Conservation (phyloP, 2,888 invertebrate genomes). For the Chydorus sphaericus region DNA sequence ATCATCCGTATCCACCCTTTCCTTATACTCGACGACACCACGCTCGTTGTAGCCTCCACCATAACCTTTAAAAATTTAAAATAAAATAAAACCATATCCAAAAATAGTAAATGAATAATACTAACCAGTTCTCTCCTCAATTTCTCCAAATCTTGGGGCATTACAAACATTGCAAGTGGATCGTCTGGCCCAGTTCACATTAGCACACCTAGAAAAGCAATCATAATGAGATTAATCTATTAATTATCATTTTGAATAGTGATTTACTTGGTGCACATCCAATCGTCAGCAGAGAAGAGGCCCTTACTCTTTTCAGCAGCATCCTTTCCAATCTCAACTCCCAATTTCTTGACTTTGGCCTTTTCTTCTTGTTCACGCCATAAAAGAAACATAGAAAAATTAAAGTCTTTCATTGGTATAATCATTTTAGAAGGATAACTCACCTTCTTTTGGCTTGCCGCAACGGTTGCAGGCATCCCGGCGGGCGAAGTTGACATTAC, state of each 20-base stretch:
- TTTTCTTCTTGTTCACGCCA: too few relatives aligned
- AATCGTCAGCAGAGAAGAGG: conserved; percentile 94
- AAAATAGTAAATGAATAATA: conserved; percentile 30
- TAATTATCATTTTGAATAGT: neutral
- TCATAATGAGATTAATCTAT: neutral
- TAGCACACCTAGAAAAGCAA: conserved; percentile 61
- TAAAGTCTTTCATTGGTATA: neutral
- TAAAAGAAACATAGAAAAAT: neutral
- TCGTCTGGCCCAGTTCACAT: conserved; percentile 96
- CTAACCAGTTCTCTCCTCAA: conserved; percentile 51
- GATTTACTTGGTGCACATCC: conserved; percentile 83
- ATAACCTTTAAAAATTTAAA: conserved; percentile 32
- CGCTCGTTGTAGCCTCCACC: conserved; percentile 68
- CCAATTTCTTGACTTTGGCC: conserved; percentile 62
- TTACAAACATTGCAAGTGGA: conserved; percentile 97
- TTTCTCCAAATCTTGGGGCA: conserved; percentile 91
- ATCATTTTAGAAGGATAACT: conserved; percentile 14
- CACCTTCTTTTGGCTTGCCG: conserved; percentile 45
- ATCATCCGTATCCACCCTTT: conserved; percentile 70
- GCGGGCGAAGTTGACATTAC: conserved; percentile 87
- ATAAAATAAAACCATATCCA: conserved; percentile 50
- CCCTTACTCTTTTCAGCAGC: conserved; percentile 96
- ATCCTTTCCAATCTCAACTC: conserved; percentile 93
- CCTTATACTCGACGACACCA: conserved; percentile 88
- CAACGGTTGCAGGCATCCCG: conserved; percentile 83